phyloP scores from a whole-genome alignment of 2,113 vertebrate genomes.

The Poecile atricapillus region DNA sequence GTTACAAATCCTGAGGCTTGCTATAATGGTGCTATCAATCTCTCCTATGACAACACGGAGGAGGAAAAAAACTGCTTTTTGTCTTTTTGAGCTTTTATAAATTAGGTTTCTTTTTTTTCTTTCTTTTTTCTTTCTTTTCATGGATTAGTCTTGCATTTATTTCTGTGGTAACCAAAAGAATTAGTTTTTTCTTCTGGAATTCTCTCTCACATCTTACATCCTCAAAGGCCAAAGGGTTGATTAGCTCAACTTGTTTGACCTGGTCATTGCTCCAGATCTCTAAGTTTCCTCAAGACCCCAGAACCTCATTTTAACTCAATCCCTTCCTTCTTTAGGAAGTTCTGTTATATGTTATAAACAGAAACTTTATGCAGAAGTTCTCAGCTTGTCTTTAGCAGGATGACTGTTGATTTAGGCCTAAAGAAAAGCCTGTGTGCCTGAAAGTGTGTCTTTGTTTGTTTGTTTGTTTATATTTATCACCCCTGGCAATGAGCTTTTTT shows the following conservation, averaged over 20 bases:
- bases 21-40: conserved; percentile 29
- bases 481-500: background rate
- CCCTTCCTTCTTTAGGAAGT: background rate
- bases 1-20: background rate
- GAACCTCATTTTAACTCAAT: background rate
- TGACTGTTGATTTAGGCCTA: background rate
- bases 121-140: background rate
- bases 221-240: background rate
- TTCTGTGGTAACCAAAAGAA: background rate
- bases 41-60: background rate
- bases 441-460: background rate
- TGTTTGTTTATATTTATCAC: background rate
- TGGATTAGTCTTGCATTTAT: background rate
- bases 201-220: background rate
- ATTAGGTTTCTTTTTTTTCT: background rate
- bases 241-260: background rate
- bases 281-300: background rate
- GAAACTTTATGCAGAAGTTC: background rate
- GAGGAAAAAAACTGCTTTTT: conserved; percentile 25
- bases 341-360: background rate
- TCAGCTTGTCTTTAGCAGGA: background rate
- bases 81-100: background rate
- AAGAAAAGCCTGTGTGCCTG: background rate
- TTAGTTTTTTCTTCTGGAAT: background rate
- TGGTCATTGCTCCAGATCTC: background rate